Evolutionary conservation across 2,113 vertebrate species (phyloP).

Genomic region (Origma solitaria): DNA sequence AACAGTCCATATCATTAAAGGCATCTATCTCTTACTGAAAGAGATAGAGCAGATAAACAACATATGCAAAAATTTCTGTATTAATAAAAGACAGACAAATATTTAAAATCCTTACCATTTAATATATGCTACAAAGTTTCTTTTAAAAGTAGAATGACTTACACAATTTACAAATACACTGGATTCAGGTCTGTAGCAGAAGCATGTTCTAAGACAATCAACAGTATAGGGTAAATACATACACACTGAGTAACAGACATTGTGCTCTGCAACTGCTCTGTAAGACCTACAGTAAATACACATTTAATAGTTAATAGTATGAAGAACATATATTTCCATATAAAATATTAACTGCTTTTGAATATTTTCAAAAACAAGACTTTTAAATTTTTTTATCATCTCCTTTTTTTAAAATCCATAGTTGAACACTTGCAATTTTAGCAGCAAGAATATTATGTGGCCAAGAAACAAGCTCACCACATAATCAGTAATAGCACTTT

Average conservation of each 20-base stretch:
- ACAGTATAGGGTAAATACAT: slow-evolving; percentile 70
- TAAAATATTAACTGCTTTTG: slow-evolving; percentile 79
- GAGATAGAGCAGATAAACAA: slow-evolving; percentile 59
- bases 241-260: slow-evolving; percentile 75
- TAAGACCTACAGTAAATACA: slow-evolving; percentile 73
- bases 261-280: slow-evolving; percentile 79
- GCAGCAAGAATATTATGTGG: slow-evolving; percentile 79
- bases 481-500: slow-evolving; percentile 84
- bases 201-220: slow-evolving; percentile 63
- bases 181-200: slow-evolving; percentile 57
- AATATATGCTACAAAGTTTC: slow-evolving; percentile 78
- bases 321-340: slow-evolving; percentile 78
- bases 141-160: slow-evolving; percentile 70
- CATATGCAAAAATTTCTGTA: slow-evolving; percentile 74
- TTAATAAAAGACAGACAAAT: slow-evolving; percentile 73
- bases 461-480: slow-evolving; percentile 70
- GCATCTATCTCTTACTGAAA: slow-evolving; percentile 25
- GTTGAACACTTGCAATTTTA: slow-evolving; percentile 73
- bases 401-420: slow-evolving; percentile 52
- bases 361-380: slow-evolving; percentile 68
- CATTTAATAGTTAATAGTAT: slow-evolving; percentile 69
- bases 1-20: neutral
- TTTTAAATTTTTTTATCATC: neutral
- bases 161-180: slow-evolving; percentile 72
- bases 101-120: slow-evolving; percentile 67